These are phyloP conservation scores for Charadrius vociferus DNA, from an alignment of 2,113 vertebrate genomes.

Conservation along the genomic window DNA sequence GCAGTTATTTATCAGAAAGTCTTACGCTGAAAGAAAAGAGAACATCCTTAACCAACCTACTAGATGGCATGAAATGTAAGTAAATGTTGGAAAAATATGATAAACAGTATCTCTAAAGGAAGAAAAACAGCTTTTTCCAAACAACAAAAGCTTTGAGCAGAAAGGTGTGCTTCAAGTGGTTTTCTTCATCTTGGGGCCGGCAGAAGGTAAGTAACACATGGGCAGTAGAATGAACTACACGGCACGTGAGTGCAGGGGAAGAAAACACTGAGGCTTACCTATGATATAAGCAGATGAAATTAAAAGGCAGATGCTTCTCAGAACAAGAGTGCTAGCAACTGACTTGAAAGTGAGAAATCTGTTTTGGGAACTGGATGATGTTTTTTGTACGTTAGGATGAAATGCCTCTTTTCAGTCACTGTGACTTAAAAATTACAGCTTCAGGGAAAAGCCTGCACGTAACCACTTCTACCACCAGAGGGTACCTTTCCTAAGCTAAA, in stretches of 20 bases:
- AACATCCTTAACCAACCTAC: conserved; percentile 79
- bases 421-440: not conserved
- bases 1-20: conserved; percentile 90
- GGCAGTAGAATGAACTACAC: not conserved
- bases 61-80: conserved; percentile 93
- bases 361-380: not conserved
- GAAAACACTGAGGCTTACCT: not conserved
- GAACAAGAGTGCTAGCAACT: not conserved
- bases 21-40: conserved; percentile 85
- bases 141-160: not conserved
- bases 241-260: not conserved
- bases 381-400: not conserved
- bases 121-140: not conserved
- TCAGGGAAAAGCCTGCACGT: not conserved
- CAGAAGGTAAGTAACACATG: fast-evolving
- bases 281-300: not conserved
- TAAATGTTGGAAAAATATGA: not conserved
- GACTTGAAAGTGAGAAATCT: not conserved
- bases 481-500: not conserved
- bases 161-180: not conserved
- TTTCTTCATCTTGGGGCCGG: not conserved
- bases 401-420: not conserved
- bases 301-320: not conserved
- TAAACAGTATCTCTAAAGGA: not conserved
- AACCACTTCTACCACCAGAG: conserved; percentile 20